Base-by-base conservation (phyloP, 2,797 vertebrate genomes). In the Falco concolor region DNA sequence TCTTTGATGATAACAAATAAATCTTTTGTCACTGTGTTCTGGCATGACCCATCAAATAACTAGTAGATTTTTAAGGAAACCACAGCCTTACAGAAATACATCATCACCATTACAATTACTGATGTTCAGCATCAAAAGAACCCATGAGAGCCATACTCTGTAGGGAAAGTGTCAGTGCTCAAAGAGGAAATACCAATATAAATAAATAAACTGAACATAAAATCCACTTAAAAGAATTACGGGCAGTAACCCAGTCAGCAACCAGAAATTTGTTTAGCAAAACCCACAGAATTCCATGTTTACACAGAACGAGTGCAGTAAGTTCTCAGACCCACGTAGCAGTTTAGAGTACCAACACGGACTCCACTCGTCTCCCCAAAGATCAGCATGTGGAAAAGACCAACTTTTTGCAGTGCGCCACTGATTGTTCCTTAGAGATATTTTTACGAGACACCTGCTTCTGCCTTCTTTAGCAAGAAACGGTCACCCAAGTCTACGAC, bases 131-230 rank as follows among this genome's bases (percentile, higher is more conserved):
- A 78, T 24, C 77, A 77, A 79, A 84, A 76, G 32, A 96, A 79
- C 34, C 32, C 50, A 40, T 23, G 34, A 95, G 53, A 92, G 63
- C 61, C 67, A 93, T 44, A 84, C 15, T 84, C 90, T 77, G 49
- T 27, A 95, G 75, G 87, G 94, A 96, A 96, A 95, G 95, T 95
- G 94, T 96, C 95, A 94, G 93, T 96, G 95, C 91, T 94, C 88
- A 61, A 80, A 84, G 60, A 94, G 50, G 36, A 94, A 92, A 88
- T 88, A 81, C 80, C 85, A 90, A 84, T 32, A 89, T 56, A 95
- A 95, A 96, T 96, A 97, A 95, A 95, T 86, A 93, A 86, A 79
- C 12, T 17, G 49, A 95, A 87, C 30, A 77, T 57, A 77, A 93
- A 90, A 74, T 44, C 42, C 80, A 65, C 40, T 87, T 67, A 50